phyloP scores from a whole-genome alignment of 2,797 vertebrate genomes.

The Phrynocephalus guinanensis region DNA sequence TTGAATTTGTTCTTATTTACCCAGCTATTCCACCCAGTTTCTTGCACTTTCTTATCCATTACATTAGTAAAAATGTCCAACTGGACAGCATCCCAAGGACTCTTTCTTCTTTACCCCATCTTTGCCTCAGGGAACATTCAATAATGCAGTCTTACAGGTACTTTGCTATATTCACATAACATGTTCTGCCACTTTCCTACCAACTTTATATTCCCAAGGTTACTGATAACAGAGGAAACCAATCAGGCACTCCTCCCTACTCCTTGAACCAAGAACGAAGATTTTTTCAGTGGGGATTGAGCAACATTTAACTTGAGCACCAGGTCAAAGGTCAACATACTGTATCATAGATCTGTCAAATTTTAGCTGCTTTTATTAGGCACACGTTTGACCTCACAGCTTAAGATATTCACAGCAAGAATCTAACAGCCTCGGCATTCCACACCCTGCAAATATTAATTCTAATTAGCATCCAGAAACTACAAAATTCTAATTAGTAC shows the following conservation, averaged over 20 bases:
- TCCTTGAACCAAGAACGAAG: background rate
- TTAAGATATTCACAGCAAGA: conserved; percentile 25
- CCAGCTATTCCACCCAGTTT: no score
- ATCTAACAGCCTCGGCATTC: conserved; percentile 39
- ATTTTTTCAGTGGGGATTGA: background rate
- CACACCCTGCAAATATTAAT: conserved; percentile 4
- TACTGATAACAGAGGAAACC: background rate
- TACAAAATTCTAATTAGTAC: no score
- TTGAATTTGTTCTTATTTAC: no score
- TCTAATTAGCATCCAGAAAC: no score
- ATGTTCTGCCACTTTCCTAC: background rate
- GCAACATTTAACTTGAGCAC: background rate
- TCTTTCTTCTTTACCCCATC: background rate
- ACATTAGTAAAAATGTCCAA: no score
- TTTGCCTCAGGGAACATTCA: background rate
- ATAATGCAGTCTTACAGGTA: background rate
- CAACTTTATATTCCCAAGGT: background rate
- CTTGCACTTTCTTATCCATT: no score
- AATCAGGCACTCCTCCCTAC: background rate
- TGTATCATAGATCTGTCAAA: background rate
- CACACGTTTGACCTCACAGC: conserved; percentile 26
- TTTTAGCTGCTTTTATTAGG: conserved; percentile 32
- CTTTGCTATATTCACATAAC: no score
- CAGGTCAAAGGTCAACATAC: background rate
- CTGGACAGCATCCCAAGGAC: background rate